Base-by-base conservation (phyloP, 2,797 vertebrate genomes). In the Mergus octosetaceus region DNA sequence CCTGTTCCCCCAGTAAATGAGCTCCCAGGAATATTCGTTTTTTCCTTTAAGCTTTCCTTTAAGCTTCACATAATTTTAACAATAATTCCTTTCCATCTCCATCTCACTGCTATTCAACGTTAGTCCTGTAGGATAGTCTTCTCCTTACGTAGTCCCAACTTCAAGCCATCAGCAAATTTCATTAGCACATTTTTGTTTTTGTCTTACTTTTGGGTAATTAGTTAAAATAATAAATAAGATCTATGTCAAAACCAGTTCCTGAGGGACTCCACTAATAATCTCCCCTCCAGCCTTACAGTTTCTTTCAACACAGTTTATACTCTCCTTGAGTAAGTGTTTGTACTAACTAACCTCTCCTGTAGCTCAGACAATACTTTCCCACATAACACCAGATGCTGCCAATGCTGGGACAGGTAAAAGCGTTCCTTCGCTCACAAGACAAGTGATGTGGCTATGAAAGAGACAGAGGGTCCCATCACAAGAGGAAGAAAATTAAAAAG, bases 141-240 rank as follows among this genome's bases (percentile, higher is more conserved):
- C 34, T 21, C 78, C 43, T 61, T 57, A 72, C 0, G 2, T 20
- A 79, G 53, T 17, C 92, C 51, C 64, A 70, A 4, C 58, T 88
- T 79, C 41, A 90, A 90, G 57, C 43, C 80, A 78, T 30, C 64
- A 93, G 62, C 68, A 92, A 93, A 71, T 76, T 82, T 82, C 34
- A 85, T 92, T 73, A 85, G 62, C 39, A 74, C 70, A 30, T 61
- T 74, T n/a, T 68, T 76, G 13, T 0, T 38, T 87, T 68, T 70
- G 84, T 60, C n/a, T 53, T 82, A 69, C 56, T 78, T 93, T 86
- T 56, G 56, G 30, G 22, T 89, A 90, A 94, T 76, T 81, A 90
- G 27, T 56, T 45, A 84, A 86, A 94, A 94, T 51, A 75, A 87
- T 75, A 94, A 89, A 87, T 72, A 96, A 88, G 43, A 87, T 73